Percentiles rank a stretch among this genome's conserved stretches.
phyloP scores from a whole-genome alignment of 1,140 invertebrate species.

The Teleopsis dalmanni region DNA sequence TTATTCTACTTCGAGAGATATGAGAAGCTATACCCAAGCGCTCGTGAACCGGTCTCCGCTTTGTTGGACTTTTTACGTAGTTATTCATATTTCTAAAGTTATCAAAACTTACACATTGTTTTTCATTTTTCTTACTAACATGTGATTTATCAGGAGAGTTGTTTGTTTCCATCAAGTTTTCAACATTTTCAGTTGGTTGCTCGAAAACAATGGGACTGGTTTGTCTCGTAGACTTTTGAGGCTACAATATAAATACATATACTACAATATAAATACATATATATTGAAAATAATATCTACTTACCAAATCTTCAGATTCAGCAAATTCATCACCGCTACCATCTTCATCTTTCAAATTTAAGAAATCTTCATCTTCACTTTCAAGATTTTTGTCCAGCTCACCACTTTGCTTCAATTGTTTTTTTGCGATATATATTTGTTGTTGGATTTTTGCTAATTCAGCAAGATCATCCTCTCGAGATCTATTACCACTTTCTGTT shows the following conservation, averaged over 20 bases:
- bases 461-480: conserved; percentile 35
- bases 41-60: too few species aligned
- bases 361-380: conserved; percentile 52
- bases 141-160: too few species aligned
- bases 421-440: conserved; percentile 47
- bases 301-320: conserved; percentile 1
- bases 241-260: too few species aligned
- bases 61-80: too few species aligned
- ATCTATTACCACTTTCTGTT: conserved; percentile 21
- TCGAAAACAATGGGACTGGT: conserved; percentile 41
- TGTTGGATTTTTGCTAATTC: conserved; percentile 36
- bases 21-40: too few species aligned
- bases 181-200: too few species aligned
- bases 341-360: conserved; percentile 50
- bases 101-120: too few species aligned
- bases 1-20: too few species aligned
- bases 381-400: conserved; percentile 21
- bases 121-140: too few species aligned
- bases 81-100: too few species aligned
- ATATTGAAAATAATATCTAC: neutral
- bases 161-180: too few species aligned
- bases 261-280: too few species aligned
- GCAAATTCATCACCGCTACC: conserved; percentile 17
- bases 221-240: neutral
- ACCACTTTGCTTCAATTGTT: conserved; percentile 43